Base-by-base conservation (phyloP, 53 echinoderm and acorn worm genomes). In the Hippasteria phrygiana region DNA sequence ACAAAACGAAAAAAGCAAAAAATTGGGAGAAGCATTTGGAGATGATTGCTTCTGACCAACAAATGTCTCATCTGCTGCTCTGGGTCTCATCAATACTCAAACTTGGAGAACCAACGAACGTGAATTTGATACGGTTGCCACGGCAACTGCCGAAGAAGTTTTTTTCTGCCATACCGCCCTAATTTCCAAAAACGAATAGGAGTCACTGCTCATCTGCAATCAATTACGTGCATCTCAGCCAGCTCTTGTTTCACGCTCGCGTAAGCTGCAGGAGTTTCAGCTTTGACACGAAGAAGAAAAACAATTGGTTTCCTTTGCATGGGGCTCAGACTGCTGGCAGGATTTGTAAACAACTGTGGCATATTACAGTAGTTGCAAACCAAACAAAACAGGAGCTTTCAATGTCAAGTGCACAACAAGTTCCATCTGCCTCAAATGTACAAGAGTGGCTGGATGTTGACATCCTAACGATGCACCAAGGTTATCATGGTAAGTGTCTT, bases 171-270 rank as follows among this genome's bases (percentile, higher is more conserved):
- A n/a, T n/a, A n/a, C n/a, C n/a, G n/a, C n/a, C 0, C 17, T 18
- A 7, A 59, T 2, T 59, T 26, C 8, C 26, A 17, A 2, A 1
- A 4, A 16, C 18, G 54, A 54, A 54, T 54, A 22, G n/a, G 4
- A 12, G 59, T 26, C 59, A 59, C 59, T 2, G 24, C n/a, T 24
- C 2, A 6, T 59, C 26, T 59, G 59, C 22, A 59, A 59, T 59
- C 59, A 59, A 59, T 59, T 59, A 59, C 26, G 16, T n/a, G 16
- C 0, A 59, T 24, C 26, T n/a, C 59, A 5, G 3, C 59, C 26
- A 59, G n/a, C 59, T 59, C n/a, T 24, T 59, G 26, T 59, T 59
- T 59, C 59, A n/a, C 26, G n/a, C 59, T 59, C 59, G 54, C 20
- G 0, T 54, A 54, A 45, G 46, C 1, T 17, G 27, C 59, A 24